Evolutionary conservation across 2,113 vertebrate species (phyloP).

Genomic region (Rhinoderma darwinii): DNA sequence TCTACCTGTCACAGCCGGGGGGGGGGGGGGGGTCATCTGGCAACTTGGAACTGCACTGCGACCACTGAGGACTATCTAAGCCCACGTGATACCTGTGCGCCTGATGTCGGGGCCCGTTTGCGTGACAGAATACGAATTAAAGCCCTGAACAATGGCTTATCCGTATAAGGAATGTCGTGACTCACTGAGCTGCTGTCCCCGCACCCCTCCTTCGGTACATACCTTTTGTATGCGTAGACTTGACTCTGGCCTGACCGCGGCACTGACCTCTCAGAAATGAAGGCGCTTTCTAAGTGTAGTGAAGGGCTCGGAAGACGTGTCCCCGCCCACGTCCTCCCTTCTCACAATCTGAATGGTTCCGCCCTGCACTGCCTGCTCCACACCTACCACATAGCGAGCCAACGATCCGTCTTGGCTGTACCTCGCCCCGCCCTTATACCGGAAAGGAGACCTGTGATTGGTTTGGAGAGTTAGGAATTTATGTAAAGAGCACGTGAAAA

Average conservation of each 20-base stretch:
- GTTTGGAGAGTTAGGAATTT: background rate
- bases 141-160: background rate
- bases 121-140: background rate
- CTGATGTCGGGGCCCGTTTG: background rate
- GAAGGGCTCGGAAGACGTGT: background rate
- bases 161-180: background rate
- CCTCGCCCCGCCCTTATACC: background rate
- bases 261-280: background rate
- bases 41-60: too few relatives aligned
- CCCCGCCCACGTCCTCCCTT: background rate
- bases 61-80: background rate
- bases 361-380: background rate
- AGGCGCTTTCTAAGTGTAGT: background rate
- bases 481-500: conserved; percentile 25
- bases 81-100: background rate
- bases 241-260: background rate
- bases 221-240: background rate
- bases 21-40: too few relatives aligned
- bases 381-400: background rate
- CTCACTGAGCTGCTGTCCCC: accelerated
- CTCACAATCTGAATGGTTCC: background rate
- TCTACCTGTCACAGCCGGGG: background rate
- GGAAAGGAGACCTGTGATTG: background rate
- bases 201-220: background rate
- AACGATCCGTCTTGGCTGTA: background rate